Evolutionary conservation across 2,113 vertebrate genomes (phyloP).

Genomic region (Hylia prasina): DNA sequence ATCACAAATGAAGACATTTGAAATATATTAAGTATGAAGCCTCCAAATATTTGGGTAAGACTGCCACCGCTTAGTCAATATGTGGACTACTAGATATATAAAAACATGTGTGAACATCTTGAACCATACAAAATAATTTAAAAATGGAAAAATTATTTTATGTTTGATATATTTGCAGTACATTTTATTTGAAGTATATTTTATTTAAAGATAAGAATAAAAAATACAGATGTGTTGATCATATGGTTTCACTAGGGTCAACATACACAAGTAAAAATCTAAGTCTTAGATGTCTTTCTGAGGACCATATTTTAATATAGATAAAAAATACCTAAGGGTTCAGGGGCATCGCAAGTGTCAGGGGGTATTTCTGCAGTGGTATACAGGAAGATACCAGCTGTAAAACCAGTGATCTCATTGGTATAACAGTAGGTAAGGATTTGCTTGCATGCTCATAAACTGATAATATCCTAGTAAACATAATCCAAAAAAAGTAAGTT

Average conservation of each 20-base stretch:
- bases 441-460: not conserved
- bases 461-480: not conserved
- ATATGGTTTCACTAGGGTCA: not conserved
- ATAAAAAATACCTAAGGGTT: not conserved
- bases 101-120: not conserved
- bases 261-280: not conserved
- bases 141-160: not conserved
- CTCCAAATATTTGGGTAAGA: not conserved
- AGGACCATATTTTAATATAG: not conserved
- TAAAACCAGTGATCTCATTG: not conserved
- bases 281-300: not conserved
- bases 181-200: not conserved
- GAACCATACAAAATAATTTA: not conserved
- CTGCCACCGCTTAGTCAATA: not conserved
- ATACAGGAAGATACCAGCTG: not conserved
- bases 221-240: not conserved
- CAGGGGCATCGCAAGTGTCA: not conserved
- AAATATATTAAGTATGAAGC: not conserved
- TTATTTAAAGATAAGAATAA: not conserved
- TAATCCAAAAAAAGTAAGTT: not conserved
- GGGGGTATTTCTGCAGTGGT: not conserved
- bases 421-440: not conserved
- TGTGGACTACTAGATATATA: not conserved
- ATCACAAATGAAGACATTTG: not conserved
- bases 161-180: not conserved